Percentiles rank a stretch among this genome's conserved stretches.
These are phyloP conservation scores for Peromyscus nudipes DNA, from an alignment of 2,797 vertebrate species.

Conservation along the genomic window DNA sequence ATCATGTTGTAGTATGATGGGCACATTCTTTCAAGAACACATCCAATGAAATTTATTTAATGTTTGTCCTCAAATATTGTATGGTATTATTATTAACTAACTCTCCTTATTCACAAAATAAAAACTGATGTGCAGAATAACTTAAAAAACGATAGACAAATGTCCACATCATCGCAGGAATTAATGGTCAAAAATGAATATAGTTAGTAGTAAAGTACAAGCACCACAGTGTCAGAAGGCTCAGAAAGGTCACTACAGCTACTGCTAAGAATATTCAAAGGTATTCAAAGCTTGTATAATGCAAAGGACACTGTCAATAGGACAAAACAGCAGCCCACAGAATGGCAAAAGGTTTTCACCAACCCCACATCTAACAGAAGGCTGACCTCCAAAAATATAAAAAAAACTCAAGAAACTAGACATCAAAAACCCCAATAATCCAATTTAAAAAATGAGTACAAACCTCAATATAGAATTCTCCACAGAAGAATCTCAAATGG, in stretches of 20 bases:
- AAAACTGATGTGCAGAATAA: neutral
- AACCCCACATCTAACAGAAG: neutral
- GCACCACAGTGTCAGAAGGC: neutral
- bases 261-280: no score
- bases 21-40: neutral
- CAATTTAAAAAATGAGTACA: neutral
- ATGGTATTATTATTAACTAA: neutral
- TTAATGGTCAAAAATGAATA: neutral
- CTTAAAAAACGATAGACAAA: neutral
- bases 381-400: neutral
- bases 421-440: neutral
- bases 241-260: neutral
- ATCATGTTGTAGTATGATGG: neutral
- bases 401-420: neutral
- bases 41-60: neutral
- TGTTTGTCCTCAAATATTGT: neutral
- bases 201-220: neutral
- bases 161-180: neutral
- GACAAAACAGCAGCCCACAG: neutral
- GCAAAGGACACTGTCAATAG: neutral
- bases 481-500: neutral
- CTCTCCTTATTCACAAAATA: neutral
- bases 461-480: neutral
- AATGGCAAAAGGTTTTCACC: neutral
- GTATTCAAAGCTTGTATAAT: neutral